Evolutionary conservation across 1,140 invertebrate genomes (phyloP).

Genomic region (Teleopsis dalmanni): DNA sequence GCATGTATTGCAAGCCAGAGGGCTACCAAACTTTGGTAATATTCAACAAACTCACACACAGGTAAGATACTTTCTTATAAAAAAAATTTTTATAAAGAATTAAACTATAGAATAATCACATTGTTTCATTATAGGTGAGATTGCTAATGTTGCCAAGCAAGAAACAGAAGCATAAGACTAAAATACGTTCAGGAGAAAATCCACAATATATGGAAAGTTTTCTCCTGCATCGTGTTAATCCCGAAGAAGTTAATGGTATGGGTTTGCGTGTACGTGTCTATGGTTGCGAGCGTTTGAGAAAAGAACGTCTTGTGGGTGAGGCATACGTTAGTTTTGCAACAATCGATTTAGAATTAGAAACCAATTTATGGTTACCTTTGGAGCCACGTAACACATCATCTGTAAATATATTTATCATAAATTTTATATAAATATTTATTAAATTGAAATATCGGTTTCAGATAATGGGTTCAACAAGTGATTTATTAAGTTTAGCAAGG

Average conservation of each 20-base stretch:
- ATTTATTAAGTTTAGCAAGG: slow-evolving; percentile 70
- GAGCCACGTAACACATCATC: slow-evolving; percentile 73
- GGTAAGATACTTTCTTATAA: slow-evolving; percentile 41
- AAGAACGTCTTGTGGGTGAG: slow-evolving; percentile 87
- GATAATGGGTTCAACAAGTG: slow-evolving; percentile 48
- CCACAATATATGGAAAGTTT: slow-evolving; percentile 91
- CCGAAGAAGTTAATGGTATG: slow-evolving; percentile 87
- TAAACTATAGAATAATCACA: too few relatives aligned
- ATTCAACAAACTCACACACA: slow-evolving; percentile 72
- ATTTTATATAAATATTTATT: neutral
- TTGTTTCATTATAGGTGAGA: too few relatives aligned
- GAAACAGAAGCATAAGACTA: slow-evolving; percentile 89
- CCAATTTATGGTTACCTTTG: slow-evolving; percentile 79
- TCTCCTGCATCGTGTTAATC: slow-evolving; percentile 81
- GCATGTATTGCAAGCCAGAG: slow-evolving; percentile 77
- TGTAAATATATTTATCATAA: slow-evolving; percentile 48
- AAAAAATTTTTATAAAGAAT: too few relatives aligned
- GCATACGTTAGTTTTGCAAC: slow-evolving; percentile 78
- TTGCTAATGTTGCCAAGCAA: slow-evolving; percentile 80
- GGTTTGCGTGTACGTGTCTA: slow-evolving; percentile 85
- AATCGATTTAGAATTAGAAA: slow-evolving; percentile 80
- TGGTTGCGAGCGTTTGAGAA: slow-evolving; percentile 79
- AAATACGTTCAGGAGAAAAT: slow-evolving; percentile 78
- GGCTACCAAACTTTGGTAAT: slow-evolving; percentile 66
- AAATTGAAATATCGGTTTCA: slow-evolving; percentile 12